Conservation (phyloP, 1,140 invertebrate species). For the Yoshiicerus persimilis region DNA sequence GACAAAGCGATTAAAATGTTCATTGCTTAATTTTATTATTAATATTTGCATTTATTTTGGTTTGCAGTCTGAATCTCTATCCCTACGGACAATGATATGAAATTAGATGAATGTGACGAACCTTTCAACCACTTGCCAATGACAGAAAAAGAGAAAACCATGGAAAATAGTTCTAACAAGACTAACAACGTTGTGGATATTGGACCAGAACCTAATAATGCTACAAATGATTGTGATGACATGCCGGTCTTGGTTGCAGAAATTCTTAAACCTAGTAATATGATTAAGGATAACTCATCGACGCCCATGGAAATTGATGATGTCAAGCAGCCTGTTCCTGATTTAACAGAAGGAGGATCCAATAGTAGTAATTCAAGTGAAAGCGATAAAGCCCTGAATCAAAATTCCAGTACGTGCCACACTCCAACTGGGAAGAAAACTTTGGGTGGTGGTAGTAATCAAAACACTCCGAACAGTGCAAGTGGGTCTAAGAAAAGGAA, state of each 20-base stretch:
- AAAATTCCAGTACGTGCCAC: not conserved
- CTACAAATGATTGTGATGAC: not conserved
- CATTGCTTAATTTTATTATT: too few species aligned
- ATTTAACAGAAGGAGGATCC: not conserved
- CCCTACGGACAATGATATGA: not conserved
- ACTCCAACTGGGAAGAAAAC: not conserved
- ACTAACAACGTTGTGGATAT: not conserved
- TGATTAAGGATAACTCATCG: not conserved
- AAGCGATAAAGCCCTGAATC: not conserved
- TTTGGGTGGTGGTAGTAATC: not conserved
- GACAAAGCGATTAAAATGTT: too few species aligned
- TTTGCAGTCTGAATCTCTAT: not conserved
- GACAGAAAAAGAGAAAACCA: not conserved
- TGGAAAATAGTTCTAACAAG: not conserved
- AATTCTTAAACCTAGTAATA: not conserved
- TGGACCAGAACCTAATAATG: not conserved
- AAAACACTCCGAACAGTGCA: not conserved
- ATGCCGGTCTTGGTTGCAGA: not conserved
- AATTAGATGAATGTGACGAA: not conserved
- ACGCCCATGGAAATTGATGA: not conserved
- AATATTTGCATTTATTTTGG: not conserved
- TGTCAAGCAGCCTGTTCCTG: not conserved
- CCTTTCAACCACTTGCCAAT: not conserved
- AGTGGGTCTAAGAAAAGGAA: conserved; percentile 30
- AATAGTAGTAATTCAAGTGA: not conserved